Evolutionary conservation across 2,888 invertebrate species (phyloP).

Genomic region (Epistrophe eligans): DNA sequence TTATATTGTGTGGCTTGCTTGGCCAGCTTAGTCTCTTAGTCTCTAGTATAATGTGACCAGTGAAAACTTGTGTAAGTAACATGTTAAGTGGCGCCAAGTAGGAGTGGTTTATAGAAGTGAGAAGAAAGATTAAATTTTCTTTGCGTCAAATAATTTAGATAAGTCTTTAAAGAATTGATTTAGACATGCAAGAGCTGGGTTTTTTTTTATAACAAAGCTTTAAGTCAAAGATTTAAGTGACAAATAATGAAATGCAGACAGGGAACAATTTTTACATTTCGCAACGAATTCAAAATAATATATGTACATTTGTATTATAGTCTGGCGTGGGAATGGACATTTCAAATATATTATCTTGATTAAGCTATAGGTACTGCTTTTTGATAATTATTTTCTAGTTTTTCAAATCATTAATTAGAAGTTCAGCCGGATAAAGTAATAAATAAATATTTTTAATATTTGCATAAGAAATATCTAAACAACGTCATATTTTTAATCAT

Average conservation of each 20-base stretch:
- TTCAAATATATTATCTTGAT: not conserved
- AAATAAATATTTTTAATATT: too few relatives aligned
- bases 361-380: not conserved
- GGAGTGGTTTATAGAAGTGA: constrained; percentile 55
- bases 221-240: constrained; percentile 10
- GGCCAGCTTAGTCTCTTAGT: not conserved
- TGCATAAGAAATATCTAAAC: too few relatives aligned
- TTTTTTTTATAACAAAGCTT: not conserved
- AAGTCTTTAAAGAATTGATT: constrained; percentile 34
- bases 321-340: not conserved
- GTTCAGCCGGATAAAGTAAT: too few relatives aligned
- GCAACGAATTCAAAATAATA: not conserved
- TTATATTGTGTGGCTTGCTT: constrained; percentile 1
- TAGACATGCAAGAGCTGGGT: constrained; percentile 11
- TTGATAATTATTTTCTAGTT: not conserved
- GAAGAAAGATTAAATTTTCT: constrained; percentile 49
- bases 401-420: not conserved
- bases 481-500: too few relatives aligned
- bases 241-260: constrained; percentile 24
- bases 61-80: constrained; percentile 69
- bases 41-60: constrained; percentile 29
- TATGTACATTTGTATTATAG: too few relatives aligned
- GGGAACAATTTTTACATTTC: not conserved
- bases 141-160: constrained; percentile 57
- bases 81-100: constrained; percentile 64